These are phyloP conservation scores for Pachycephala philippinensis DNA, from an alignment of 2,113 vertebrate genomes.

Conservation along the genomic window DNA sequence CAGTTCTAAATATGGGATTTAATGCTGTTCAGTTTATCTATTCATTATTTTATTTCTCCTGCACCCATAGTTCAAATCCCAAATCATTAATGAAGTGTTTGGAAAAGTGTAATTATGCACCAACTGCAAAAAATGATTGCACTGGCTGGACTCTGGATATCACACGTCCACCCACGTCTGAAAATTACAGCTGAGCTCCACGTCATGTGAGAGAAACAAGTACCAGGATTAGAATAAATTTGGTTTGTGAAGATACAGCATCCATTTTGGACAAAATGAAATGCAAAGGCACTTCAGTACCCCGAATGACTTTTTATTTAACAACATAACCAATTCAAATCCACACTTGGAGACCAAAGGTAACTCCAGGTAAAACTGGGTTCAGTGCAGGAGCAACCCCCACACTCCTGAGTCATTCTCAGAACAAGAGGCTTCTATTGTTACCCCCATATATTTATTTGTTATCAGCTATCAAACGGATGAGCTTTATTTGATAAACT, in stretches of 20 bases:
- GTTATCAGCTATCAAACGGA: not conserved
- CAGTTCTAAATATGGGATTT: not conserved
- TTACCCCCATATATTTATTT: not conserved
- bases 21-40: not conserved
- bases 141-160: not conserved
- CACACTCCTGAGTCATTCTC: not conserved
- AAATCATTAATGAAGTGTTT: not conserved
- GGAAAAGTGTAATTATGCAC: not conserved
- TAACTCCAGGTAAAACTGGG: not conserved
- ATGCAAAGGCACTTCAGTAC: not conserved
- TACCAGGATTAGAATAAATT: not conserved
- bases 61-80: not conserved
- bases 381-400: not conserved
- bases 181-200: not conserved
- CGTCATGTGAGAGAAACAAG: rapidly evolving
- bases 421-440: not conserved
- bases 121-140: not conserved
- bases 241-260: not conserved
- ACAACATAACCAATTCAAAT: not conserved
- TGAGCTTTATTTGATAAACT: not conserved
- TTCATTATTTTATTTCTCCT: not conserved
- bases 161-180: not conserved
- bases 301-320: not conserved
- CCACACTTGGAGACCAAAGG: not conserved
- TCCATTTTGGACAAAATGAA: not conserved